A percentile compares a stretch with the other conserved stretches of the same genome.
These are phyloP conservation scores for Tolmerus cingulatus DNA, from an alignment of 2,888 invertebrate species.

Conservation along the genomic window DNA sequence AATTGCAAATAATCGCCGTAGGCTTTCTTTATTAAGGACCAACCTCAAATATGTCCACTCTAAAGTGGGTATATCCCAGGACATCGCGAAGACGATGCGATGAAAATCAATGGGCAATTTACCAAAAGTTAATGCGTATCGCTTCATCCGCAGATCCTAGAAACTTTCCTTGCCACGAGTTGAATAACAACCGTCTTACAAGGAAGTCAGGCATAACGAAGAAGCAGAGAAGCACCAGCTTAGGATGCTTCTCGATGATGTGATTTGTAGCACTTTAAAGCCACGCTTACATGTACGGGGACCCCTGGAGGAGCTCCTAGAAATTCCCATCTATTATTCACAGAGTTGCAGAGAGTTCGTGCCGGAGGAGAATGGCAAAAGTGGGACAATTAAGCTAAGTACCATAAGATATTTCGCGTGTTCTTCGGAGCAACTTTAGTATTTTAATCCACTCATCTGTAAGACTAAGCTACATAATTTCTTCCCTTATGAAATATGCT, in stretches of 20 bases:
- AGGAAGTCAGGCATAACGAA: neutral
- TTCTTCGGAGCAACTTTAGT: neutral
- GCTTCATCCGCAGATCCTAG: neutral
- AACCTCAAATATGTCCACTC: neutral
- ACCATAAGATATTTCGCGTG: neutral
- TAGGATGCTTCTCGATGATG: neutral
- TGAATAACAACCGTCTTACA: neutral
- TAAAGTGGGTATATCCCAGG: neutral
- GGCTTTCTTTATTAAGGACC: neutral
- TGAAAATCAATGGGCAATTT: neutral
- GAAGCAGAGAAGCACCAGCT: neutral
- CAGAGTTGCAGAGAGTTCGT: neutral
- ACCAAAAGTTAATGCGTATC: neutral
- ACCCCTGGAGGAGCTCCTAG: neutral
- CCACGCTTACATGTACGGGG: neutral
- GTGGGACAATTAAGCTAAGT: neutral
- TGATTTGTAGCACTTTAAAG: neutral
- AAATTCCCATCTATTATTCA: neutral
- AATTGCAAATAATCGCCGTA: neutral
- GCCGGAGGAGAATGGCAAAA: neutral
- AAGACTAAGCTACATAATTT: neutral
- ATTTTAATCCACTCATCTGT: neutral
- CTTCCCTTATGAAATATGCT: neutral
- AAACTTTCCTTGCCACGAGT: neutral
- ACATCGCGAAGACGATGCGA: neutral